A percentile compares a stretch with the other conserved stretches of the same genome.
These are phyloP conservation scores for Pollicipes pollicipes DNA, from an alignment of 1,140 invertebrate species.

Conservation along the genomic window DNA sequence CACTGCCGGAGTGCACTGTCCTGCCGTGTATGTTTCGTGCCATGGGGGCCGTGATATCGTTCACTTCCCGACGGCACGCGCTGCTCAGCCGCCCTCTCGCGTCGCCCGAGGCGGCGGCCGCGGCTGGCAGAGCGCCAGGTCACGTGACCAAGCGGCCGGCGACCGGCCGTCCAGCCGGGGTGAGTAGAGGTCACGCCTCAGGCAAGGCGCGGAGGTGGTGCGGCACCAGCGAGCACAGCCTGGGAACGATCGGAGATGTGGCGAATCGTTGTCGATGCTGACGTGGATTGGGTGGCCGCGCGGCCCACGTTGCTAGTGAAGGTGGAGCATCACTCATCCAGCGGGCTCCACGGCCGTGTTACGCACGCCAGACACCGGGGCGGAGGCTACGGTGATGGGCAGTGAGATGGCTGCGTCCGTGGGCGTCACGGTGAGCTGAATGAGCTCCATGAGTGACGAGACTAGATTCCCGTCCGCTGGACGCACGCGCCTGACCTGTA, in stretches of 20 bases:
- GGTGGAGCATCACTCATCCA: slow-evolving; percentile 1
- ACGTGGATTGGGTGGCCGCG: not conserved
- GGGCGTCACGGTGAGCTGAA: not conserved
- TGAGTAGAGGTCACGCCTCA: not conserved
- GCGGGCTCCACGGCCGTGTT: not conserved
- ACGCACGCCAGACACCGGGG: slow-evolving; percentile 6
- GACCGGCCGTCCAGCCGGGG: not conserved
- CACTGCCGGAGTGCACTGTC: not conserved
- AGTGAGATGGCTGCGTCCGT: not conserved
- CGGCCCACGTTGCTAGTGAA: not conserved
- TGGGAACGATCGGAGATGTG: not conserved
- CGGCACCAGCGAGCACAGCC: too few relatives aligned
- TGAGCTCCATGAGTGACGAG: not conserved
- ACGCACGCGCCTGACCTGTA: not conserved
- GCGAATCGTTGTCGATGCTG: not conserved
- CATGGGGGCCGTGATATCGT: not conserved
- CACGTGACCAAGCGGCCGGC: not conserved
- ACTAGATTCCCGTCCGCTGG: not conserved
- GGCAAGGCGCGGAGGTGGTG: not conserved
- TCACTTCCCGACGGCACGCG: slow-evolving; percentile 6
- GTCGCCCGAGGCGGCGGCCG: too few relatives aligned
- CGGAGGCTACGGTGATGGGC: slow-evolving; percentile 8
- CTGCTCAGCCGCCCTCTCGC: too few relatives aligned
- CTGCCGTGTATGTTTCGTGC: not conserved
- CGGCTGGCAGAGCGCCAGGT: not conserved